Conservation (phyloP, 2,888 invertebrate genomes). For the Andrena fulva region DNA sequence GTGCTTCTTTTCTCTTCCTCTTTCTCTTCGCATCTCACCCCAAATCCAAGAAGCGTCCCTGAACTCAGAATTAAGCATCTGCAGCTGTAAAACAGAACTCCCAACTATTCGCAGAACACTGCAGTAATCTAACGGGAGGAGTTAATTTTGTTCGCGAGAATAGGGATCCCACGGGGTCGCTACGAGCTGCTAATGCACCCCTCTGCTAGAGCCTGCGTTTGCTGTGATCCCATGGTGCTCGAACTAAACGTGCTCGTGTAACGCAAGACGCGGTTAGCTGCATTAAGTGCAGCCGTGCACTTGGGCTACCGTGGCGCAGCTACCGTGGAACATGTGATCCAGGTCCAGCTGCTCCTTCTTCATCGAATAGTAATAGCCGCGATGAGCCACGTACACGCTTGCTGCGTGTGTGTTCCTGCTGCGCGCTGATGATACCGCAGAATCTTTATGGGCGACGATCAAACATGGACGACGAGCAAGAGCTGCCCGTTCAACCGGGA, state of each 20-base stretch:
- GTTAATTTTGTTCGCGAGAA: not conserved
- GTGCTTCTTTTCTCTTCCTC: too few species aligned
- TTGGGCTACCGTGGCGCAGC: slow-evolving; percentile 13
- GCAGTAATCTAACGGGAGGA: not conserved
- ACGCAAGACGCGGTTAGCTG: slow-evolving; percentile 28
- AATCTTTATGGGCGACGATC: slow-evolving; percentile 44
- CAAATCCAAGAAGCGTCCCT: too few species aligned
- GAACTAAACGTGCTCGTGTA: slow-evolving; percentile 20
- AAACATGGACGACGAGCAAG: not conserved
- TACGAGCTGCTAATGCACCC: slow-evolving; percentile 1
- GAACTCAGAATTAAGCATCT: too few species aligned
- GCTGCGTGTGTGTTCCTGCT: slow-evolving; percentile 2
- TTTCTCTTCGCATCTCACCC: too few species aligned
- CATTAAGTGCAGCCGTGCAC: slow-evolving; percentile 22
- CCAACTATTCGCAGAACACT: too few species aligned
- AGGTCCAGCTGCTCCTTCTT: slow-evolving; percentile 25
- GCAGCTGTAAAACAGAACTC: too few species aligned
- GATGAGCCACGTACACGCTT: slow-evolving; percentile 40
- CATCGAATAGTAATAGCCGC: slow-evolving; percentile 47
- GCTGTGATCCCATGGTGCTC: not conserved
- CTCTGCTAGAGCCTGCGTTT: too few species aligned
- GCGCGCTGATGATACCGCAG: slow-evolving; percentile 53
- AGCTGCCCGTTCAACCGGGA: slow-evolving; percentile 1
- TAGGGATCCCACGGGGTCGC: slow-evolving; percentile 18
- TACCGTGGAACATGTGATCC: slow-evolving; percentile 30